Evolutionary conservation across 2,113 vertebrate species (phyloP).

Genomic region (Anser brachyrhynchus): DNA sequence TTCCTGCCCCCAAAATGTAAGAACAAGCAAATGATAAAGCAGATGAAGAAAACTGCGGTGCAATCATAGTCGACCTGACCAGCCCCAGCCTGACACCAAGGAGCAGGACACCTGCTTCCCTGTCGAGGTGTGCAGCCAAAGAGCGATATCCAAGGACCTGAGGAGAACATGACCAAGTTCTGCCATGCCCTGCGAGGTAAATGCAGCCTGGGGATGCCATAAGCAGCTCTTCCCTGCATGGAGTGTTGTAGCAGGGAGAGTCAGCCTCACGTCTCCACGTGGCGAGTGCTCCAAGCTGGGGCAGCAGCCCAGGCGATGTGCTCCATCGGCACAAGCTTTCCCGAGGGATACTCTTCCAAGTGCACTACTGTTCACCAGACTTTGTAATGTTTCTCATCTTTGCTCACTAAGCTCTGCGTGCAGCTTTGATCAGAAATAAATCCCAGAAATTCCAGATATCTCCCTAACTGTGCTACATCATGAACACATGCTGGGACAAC

Average conservation of each 20-base stretch:
- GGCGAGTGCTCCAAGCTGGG: rapidly evolving
- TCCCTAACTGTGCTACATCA: not conserved
- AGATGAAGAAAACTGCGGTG: not conserved
- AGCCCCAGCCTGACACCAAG: rapidly evolving
- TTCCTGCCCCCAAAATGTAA: not conserved
- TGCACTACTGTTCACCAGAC: not conserved
- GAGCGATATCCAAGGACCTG: no score
- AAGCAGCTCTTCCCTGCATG: not conserved
- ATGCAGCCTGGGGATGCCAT: not conserved
- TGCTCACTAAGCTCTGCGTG: not conserved
- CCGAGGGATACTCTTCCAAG: not conserved
- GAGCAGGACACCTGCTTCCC: not conserved
- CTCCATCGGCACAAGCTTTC: rapidly evolving
- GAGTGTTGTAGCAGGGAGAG: rapidly evolving
- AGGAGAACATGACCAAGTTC: rapidly evolving
- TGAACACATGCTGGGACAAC: constrained; percentile 11
- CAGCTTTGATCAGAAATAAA: constrained; percentile 53
- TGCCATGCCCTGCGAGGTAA: rapidly evolving
- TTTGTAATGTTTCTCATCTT: not conserved
- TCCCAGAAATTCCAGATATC: constrained; percentile 43
- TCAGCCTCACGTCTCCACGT: not conserved
- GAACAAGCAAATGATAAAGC: not conserved
- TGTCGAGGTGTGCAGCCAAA: rapidly evolving
- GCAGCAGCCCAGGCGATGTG: not conserved
- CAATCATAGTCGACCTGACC: not conserved